Evolutionary conservation across 2,888 invertebrate genomes (phyloP), one percentile per base, ranked within the genome.

Genomic region (Eucera pruinosa): DNA sequence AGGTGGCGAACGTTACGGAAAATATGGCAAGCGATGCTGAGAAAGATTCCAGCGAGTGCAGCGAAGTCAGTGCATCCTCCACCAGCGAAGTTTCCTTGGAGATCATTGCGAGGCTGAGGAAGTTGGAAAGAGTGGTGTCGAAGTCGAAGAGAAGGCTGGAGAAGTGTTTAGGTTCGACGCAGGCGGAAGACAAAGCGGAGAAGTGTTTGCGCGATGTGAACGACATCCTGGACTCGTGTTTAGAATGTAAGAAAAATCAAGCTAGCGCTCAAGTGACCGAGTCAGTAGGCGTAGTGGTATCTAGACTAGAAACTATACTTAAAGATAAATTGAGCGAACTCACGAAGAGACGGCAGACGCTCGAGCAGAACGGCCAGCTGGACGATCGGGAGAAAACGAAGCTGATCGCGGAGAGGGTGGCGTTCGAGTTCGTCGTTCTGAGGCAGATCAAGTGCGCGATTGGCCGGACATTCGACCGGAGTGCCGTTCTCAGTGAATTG

Each of bases 361-460:
- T 96, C 27, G 93, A 95, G 81, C 95, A 95, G 88, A 94, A 94
- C 13, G 95, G 95, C 69, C 95, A 95, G 87, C 93, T 96, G 80
- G 95, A 96, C 65, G 94, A 94, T 72, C 94, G 94, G 55, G 95
- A 95, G 80, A 95, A 95, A 88, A 92, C 96, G 80, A 95, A 96
- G 87, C 93, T 97, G 66, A 92, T 96, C 67, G 96, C 97, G 1
- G 97, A 97, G 91, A 95, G 96, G 88, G 93, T 97, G 23, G 96
- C 97, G 0, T 97, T 95, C 90, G 97, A 97, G 92, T 95, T 96
- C 71, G 95, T 96, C 27, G 94, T 96, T 71, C 94, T 96, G 72
- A 94, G 95, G 18, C 90, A 90, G 76, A 83, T 91, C 15, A 90
- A 89, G 69, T 84, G 83, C 60, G 88, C 89, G 52, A 78, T 90